Evolutionary conservation across 2,797 vertebrate species (phyloP).

Genomic region (Oryzias dopingdopingensis): DNA sequence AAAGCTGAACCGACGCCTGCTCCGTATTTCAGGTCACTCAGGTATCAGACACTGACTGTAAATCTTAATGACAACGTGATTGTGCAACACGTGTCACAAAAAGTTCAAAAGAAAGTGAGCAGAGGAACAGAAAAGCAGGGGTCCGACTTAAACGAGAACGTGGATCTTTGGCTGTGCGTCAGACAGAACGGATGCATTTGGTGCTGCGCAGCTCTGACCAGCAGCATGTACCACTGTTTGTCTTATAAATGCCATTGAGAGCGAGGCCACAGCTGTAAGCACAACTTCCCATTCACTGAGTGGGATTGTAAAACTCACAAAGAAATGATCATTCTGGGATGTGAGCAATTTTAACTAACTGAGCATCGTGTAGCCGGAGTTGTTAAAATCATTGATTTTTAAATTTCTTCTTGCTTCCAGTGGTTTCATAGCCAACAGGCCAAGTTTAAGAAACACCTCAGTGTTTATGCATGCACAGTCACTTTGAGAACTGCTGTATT

Average conservation of each 20-base stretch:
- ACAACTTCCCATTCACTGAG: constrained; percentile 63
- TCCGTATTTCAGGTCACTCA: no score
- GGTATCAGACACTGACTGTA: no score
- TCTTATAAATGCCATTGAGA: constrained; percentile 66
- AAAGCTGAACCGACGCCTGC: no score
- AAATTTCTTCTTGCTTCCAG: constrained; percentile 38
- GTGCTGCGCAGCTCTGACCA: constrained; percentile 40
- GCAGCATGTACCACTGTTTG: constrained; percentile 64
- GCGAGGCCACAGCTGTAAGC: constrained; percentile 62
- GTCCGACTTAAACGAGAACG: constrained; percentile 49
- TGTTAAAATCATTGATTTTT: constrained; percentile 44
- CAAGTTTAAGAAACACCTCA: constrained; percentile 22
- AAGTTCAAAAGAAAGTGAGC: constrained; percentile 12
- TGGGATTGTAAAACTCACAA: constrained; percentile 63
- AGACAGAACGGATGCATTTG: constrained; percentile 60
- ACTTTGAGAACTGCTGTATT: constrained; percentile 46
- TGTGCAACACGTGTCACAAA: constrained; percentile 13
- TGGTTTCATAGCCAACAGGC: constrained; percentile 24
- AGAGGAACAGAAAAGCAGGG: constrained; percentile 21
- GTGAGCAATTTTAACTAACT: constrained; percentile 42
- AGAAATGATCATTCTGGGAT: constrained; percentile 51
- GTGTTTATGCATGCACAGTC: constrained; percentile 16
- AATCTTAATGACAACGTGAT: no score
- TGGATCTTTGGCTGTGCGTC: constrained; percentile 59
- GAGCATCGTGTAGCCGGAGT: constrained; percentile 35